Conservation (phyloP, 35 echinoderm and acorn worm species). For the Apostichopus parvimensis region DNA sequence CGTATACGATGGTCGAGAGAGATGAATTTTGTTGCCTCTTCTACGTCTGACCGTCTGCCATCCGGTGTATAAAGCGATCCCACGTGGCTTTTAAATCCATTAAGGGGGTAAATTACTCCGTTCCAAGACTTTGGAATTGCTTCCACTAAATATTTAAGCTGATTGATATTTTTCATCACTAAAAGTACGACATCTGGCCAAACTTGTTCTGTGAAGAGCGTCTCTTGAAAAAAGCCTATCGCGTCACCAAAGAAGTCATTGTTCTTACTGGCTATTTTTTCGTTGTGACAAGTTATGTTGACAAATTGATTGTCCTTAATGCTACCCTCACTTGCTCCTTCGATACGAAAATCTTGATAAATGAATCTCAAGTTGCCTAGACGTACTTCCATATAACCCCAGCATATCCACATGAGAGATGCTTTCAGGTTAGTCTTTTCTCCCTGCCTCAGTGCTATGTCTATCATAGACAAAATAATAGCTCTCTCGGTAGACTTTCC, state of each 20-base stretch:
- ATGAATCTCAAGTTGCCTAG: slow-evolving; percentile 15
- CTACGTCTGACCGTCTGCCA: neutral
- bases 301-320: neutral
- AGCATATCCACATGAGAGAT: slow-evolving; percentile 2
- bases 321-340: neutral
- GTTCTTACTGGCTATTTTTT: neutral
- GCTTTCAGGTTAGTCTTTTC: neutral
- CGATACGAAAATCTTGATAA: slow-evolving; percentile 32
- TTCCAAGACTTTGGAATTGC: slow-evolving; percentile 8
- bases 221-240: neutral
- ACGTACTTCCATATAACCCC: slow-evolving; percentile 13
- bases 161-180: neutral
- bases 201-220: neutral
- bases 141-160: neutral
- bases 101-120: neutral
- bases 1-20: neutral
- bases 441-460: neutral
- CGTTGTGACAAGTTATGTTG: slow-evolving; percentile 23
- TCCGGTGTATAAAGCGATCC: neutral
- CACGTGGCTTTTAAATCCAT: neutral
- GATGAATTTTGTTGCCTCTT: neutral
- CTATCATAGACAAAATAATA: slow-evolving; percentile 20
- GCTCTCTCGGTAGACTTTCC: slow-evolving; percentile 15
- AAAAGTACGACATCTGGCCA: slow-evolving; percentile 24
- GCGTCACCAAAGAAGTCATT: slow-evolving; percentile 19